A percentile compares a stretch with the other conserved stretches of the same genome.
phyloP scores from a whole-genome alignment of 92 coral and sea anemone species.

The Umimayanthus kanabou region DNA sequence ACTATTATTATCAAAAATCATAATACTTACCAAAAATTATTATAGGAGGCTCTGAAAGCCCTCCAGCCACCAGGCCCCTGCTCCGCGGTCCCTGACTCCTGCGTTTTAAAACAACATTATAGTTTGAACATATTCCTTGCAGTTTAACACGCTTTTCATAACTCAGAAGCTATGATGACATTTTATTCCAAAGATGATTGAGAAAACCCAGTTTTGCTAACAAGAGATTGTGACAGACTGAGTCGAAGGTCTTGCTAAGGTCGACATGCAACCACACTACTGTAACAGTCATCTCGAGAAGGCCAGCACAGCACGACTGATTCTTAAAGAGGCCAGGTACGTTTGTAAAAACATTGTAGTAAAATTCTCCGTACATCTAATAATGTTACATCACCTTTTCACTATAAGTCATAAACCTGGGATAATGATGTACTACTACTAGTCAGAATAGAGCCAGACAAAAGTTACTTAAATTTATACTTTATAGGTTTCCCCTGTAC shows the following conservation, averaged over 20 bases:
- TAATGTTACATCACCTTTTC: too few species aligned
- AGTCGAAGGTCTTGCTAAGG: conserved; percentile 53
- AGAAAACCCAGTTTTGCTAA: conserved; percentile 36
- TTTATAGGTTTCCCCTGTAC: too few species aligned
- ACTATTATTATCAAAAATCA: too few species aligned
- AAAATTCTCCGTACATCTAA: too few species aligned
- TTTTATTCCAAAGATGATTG: conserved; percentile 28
- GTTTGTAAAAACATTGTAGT: neutral
- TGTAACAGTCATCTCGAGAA: conserved; percentile 48
- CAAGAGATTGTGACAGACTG: conserved; percentile 4
- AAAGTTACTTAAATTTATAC: too few species aligned
- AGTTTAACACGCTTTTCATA: conserved; percentile 37
- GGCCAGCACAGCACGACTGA: conserved; percentile 37
- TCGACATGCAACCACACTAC: conserved; percentile 9
- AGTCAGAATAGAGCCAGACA: too few species aligned
- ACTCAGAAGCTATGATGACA: conserved; percentile 20
- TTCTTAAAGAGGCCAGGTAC: neutral
- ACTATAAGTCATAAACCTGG: too few species aligned
- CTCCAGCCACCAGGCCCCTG: too few species aligned
- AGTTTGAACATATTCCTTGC: conserved; percentile 31
- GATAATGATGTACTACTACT: too few species aligned
- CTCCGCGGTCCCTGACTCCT: conserved; percentile 15
- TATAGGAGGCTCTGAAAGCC: too few species aligned
- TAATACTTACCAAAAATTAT: too few species aligned
- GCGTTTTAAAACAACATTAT: conserved; percentile 3